Percentiles rank a stretch among this genome's conserved stretches.
Conservation (phyloP, 2,113 vertebrate species). For the Phrynosoma blainvillii region DNA sequence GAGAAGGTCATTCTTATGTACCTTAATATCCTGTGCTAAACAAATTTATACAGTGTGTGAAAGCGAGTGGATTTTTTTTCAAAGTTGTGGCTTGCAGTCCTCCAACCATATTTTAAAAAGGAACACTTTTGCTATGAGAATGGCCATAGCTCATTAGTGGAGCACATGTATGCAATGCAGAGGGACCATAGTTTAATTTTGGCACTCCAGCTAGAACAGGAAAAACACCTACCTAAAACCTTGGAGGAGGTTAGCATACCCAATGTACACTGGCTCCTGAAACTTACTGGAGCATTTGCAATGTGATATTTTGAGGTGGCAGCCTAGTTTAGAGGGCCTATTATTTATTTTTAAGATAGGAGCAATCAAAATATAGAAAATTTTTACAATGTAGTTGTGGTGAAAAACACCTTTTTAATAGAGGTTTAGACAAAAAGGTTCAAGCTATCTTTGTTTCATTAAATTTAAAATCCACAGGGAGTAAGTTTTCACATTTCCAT, state of each 20-base stretch:
- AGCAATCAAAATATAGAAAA: conserved; percentile 62
- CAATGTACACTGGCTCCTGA: no score
- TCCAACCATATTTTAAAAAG: not conserved
- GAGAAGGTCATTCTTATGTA: not conserved
- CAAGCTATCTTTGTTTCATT: conserved; percentile 65
- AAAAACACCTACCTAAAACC: not conserved
- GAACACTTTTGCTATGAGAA: not conserved
- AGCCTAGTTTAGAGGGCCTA: not conserved
- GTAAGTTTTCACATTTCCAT: conserved; percentile 63
- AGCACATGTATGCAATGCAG: no score
- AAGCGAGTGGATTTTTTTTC: no score
- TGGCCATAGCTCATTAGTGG: not conserved
- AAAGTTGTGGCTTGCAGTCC: not conserved
- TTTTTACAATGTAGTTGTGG: conserved; percentile 56
- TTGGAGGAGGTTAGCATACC: not conserved
- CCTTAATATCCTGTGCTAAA: not conserved
- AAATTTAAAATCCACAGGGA: conserved; percentile 66
- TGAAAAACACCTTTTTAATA: conserved; percentile 45
- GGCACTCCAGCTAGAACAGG: not conserved
- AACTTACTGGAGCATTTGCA: no score
- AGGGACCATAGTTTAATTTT: not conserved
- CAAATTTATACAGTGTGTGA: not conserved
- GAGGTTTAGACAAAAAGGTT: conserved; percentile 16
- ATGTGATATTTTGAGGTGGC: no score
- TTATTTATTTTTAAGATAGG: conserved; percentile 64